phyloP scores from a whole-genome alignment of 1,140 invertebrate genomes.

The Zaprionus ghesquierei region DNA sequence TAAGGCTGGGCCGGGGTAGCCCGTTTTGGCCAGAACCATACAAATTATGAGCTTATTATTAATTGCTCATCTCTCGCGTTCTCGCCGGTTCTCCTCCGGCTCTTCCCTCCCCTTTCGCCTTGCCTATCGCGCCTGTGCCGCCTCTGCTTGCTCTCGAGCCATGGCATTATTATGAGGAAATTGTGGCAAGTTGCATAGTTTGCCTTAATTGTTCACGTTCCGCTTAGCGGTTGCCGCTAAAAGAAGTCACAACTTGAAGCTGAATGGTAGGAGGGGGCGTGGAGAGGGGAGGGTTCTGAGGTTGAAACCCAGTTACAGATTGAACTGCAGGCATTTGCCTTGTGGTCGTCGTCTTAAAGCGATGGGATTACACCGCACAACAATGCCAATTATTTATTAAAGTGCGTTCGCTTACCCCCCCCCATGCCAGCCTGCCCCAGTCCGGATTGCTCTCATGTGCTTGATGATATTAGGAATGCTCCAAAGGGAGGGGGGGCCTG shows the following conservation, averaged over 20 bases:
- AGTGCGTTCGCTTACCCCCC: conserved; percentile 51
- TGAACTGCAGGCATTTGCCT: background rate
- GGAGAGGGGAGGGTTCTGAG: background rate
- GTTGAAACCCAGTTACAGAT: conserved; percentile 1
- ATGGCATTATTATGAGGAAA: conserved; percentile 68
- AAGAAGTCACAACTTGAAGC: background rate
- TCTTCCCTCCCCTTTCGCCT: no score
- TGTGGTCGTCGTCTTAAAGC: conserved; percentile 37
- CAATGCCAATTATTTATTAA: conserved; percentile 79
- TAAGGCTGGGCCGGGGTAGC: conserved; percentile 36
- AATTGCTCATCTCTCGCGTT: conserved; percentile 54
- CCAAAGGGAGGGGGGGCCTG: background rate
- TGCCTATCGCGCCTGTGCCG: no score
- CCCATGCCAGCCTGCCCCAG: conserved; percentile 4
- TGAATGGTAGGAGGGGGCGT: background rate
- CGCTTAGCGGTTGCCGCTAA: conserved; percentile 49
- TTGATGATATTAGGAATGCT: conserved; percentile 5
- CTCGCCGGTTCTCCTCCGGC: background rate
- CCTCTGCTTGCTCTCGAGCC: background rate
- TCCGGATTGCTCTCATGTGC: background rate
- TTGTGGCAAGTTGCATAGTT: conserved; percentile 70
- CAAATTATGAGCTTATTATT: conserved; percentile 81
- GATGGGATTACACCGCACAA: conserved; percentile 61
- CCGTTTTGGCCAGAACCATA: conserved; percentile 64
- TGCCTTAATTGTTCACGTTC: conserved; percentile 74